Evolutionary conservation across 2,888 invertebrate species (phyloP), one percentile per base, ranked within the genome.

Genomic region (Macropis europaea): DNA sequence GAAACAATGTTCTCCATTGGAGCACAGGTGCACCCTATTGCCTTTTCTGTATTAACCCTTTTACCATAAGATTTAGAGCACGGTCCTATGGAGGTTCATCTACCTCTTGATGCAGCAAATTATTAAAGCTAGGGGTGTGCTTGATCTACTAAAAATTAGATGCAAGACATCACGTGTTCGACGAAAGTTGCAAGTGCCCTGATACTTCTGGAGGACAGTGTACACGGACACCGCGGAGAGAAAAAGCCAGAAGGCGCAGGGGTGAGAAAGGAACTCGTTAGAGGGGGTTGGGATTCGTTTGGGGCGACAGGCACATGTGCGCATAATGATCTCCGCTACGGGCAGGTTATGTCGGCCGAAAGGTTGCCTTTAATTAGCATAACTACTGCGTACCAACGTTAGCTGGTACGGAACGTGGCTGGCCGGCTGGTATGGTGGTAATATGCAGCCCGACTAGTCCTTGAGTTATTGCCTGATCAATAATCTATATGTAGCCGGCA

Each of bases 381-480:
- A 87, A 87, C 86, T 87, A 85, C 84, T 84, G 86, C 86, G 84
- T 84, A 84, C 82, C 83, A 82, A 83, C 82, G 80, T 70, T 71
- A 77, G 80, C 80, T n/a, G n/a, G n/a, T n/a, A n/a, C 79, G 76
- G 81, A 82, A 77, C 81, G 81, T 82, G 73, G 82, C 77, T 34
- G 78, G 81, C 78, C 24, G 47, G 42, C 60, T 79, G 84, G 85
- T 85, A 88, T 87, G 88, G 86, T 84, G 87, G 87, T 87, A 89
- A 89, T 89, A 88, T 88, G 88, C 88, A 88, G 85, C 88, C 88
- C 88, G 82, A 87, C 88, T 87, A 89, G 89, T 89, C 88, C 89
- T 89, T 89, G 89, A 89, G 88, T 89, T 89, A 89, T 89, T 88
- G 87, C 89, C 88, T 88, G 89, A 89, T 89, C 89, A 89, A 89